These are phyloP conservation scores for Anser brachyrhynchus DNA, from an alignment of 2,113 vertebrate species.

Conservation along the genomic window DNA sequence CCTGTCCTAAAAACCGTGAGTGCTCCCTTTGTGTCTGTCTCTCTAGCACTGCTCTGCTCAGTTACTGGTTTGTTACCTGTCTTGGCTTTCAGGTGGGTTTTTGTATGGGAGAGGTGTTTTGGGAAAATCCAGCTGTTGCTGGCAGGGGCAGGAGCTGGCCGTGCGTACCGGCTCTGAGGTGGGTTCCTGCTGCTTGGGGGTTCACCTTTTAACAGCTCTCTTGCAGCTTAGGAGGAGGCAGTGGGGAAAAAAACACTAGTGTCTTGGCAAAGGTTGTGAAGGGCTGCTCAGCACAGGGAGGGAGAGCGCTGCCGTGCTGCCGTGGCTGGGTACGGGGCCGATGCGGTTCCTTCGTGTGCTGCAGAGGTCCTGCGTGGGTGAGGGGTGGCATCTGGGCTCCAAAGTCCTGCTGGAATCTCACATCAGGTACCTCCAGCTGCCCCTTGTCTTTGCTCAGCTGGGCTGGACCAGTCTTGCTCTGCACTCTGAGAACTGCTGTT, in stretches of 20 bases:
- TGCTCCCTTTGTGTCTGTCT: neutral
- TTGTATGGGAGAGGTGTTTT: neutral
- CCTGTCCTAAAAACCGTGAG: neutral
- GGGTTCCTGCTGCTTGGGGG: neutral
- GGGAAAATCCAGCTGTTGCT: neutral
- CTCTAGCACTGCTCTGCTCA: neutral
- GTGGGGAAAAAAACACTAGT: too few species aligned
- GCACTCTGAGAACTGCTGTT: neutral
- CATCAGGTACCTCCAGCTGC: neutral
- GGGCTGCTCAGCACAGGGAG: too few species aligned
- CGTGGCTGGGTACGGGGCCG: accelerated
- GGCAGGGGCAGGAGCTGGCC: neutral
- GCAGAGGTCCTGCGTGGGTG: neutral
- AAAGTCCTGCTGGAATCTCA: neutral
- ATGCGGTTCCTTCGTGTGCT: neutral
- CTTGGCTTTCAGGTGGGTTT: neutral
- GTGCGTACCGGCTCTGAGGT: neutral
- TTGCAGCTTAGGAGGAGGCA: neutral
- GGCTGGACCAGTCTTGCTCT: neutral
- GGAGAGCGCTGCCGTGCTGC: neutral
- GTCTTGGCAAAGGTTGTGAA: neutral
- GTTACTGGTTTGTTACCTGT: neutral
- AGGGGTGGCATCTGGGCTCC: neutral
- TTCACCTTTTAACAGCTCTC: neutral
- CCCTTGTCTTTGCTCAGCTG: neutral